Percentiles rank a stretch among this genome's conserved stretches.
phyloP scores from a whole-genome alignment of 2,888 invertebrate species.

The Drosophila hawaiiensis region DNA sequence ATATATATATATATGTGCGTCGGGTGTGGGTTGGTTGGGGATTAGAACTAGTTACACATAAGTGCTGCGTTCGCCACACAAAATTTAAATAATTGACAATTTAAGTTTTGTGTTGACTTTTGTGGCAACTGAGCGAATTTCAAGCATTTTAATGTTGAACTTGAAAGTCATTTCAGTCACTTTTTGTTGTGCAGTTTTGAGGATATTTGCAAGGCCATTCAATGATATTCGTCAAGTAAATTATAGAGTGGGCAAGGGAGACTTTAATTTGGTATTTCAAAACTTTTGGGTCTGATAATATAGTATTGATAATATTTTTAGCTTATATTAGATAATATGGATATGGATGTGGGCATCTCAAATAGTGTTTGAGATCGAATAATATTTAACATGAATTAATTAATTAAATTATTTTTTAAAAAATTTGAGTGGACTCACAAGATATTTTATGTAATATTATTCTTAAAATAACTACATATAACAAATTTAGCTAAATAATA shows the following conservation, averaged over 20 bases:
- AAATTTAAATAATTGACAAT: constrained; percentile 67
- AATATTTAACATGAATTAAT: background rate
- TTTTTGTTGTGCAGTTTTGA: constrained; percentile 1
- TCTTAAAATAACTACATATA: background rate
- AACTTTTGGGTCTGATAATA: background rate
- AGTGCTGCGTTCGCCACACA: constrained; percentile 44
- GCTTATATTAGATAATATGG: background rate
- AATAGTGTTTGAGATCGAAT: background rate
- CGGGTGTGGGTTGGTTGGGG: background rate
- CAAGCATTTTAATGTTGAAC: constrained; percentile 41
- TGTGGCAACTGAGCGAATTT: constrained; percentile 19
- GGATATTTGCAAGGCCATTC: constrained; percentile 5
- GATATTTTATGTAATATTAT: background rate
- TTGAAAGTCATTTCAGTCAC: constrained; percentile 28
- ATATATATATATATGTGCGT: constrained; percentile 9
- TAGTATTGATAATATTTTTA: background rate
- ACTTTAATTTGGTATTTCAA: background rate
- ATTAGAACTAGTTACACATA: constrained; percentile 52
- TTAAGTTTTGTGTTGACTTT: constrained; percentile 48
- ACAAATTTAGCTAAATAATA: background rate
- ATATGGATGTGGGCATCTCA: background rate
- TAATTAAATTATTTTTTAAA: too few species aligned
- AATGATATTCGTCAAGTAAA: background rate
- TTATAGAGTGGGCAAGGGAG: background rate
- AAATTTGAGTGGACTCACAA: background rate